Percentiles rank a stretch among this genome's conserved stretches.
These are phyloP conservation scores for Anniella stebbinsi DNA, from an alignment of 2,797 vertebrate genomes.

Conservation along the genomic window DNA sequence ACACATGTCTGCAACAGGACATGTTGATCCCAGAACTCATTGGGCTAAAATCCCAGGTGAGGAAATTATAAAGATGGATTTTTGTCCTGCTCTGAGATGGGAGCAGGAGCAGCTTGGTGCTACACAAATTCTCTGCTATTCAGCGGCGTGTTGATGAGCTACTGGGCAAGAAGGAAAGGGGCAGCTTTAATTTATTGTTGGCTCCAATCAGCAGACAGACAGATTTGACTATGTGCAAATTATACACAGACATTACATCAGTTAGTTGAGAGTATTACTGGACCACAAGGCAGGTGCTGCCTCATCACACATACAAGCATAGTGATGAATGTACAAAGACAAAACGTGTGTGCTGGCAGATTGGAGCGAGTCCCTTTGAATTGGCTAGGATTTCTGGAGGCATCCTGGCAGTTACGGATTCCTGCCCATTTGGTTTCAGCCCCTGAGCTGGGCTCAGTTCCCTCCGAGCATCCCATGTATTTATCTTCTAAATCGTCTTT, in stretches of 20 bases:
- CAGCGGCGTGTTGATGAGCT: background rate
- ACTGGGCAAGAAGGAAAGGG: background rate
- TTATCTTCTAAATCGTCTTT: slow-evolving; percentile 69
- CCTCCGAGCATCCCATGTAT: slow-evolving; percentile 48
- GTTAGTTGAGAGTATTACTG: background rate
- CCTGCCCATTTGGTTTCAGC: slow-evolving; percentile 17
- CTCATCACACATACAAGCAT: background rate
- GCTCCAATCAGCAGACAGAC: background rate
- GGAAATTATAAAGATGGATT: background rate
- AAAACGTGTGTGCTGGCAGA: background rate
- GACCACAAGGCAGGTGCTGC: background rate
- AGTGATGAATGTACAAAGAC: background rate
- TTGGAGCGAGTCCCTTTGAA: background rate
- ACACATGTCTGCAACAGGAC: background rate
- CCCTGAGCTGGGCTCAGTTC: slow-evolving; percentile 24
- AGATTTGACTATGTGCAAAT: slow-evolving; percentile 8
- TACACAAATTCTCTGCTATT: background rate
- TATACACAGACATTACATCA: slow-evolving; percentile 8
- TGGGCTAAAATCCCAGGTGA: background rate
- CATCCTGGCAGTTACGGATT: background rate
- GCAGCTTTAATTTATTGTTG: background rate
- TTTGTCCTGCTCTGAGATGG: background rate
- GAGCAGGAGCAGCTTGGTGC: fast-evolving
- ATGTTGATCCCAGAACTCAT: background rate
- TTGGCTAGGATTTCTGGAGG: background rate